These are phyloP conservation scores for Mizuhopecten yessoensis DNA, from an alignment of 1,140 invertebrate genomes.

Conservation along the genomic window DNA sequence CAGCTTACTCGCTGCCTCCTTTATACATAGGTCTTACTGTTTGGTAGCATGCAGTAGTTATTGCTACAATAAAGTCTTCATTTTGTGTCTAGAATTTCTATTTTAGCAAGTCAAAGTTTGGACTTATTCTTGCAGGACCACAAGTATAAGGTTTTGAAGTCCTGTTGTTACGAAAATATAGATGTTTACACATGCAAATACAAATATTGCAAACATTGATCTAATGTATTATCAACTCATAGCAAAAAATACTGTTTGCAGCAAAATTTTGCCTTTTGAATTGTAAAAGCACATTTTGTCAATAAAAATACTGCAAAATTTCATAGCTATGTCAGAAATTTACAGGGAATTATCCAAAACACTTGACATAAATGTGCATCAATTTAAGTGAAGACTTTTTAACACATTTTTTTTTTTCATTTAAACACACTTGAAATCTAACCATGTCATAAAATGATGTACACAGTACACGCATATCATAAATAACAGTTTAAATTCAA, in stretches of 20 bases:
- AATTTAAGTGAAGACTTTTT: not conserved
- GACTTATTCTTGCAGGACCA: too few species aligned
- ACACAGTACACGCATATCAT: not conserved
- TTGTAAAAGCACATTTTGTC: not conserved
- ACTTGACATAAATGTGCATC: not conserved
- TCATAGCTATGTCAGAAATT: not conserved
- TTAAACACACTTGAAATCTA: constrained; percentile 1
- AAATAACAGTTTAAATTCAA: not conserved
- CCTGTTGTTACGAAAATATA: too few species aligned
- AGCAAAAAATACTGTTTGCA: not conserved
- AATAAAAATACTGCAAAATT: constrained; percentile 13
- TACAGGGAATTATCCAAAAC: not conserved
- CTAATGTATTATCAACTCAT: not conserved
- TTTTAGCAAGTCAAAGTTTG: not conserved
- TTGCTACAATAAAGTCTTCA: not conserved
- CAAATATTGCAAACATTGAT: not conserved
- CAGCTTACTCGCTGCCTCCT: not conserved
- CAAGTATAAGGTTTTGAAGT: not conserved
- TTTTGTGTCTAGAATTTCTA: too few species aligned
- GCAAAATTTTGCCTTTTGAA: not conserved
- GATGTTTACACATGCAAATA: not conserved
- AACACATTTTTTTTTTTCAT: not conserved
- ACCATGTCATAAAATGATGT: constrained; percentile 10
- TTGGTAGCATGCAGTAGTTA: not conserved
- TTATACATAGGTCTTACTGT: not conserved